A percentile compares a stretch with the other conserved stretches of the same genome.
phyloP scores from a whole-genome alignment of 2,797 vertebrate species.

The Danio jaintianensis region DNA sequence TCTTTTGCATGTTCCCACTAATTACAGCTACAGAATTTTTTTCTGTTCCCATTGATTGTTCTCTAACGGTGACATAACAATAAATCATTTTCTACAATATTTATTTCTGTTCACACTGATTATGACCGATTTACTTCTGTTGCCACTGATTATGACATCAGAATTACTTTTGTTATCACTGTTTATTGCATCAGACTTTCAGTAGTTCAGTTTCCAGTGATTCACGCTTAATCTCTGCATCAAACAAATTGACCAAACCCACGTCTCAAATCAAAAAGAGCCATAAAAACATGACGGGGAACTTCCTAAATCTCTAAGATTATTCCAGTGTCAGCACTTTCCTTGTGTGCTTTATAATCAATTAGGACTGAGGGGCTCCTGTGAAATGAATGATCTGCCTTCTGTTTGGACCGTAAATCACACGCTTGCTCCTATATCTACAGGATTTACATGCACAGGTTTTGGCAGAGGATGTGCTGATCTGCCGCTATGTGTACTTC shows the following conservation, averaged over 20 bases:
- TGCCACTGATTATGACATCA: neutral
- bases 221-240: conserved; percentile 53
- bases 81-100: neutral
- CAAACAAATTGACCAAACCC: conserved; percentile 30
- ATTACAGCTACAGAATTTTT: neutral
- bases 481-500: conserved; percentile 28
- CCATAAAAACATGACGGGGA: conserved; percentile 62
- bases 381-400: conserved; percentile 58
- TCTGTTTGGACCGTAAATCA: conserved; percentile 59
- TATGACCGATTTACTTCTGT: neutral
- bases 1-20: no score
- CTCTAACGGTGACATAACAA: neutral
- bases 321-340: conserved; percentile 62
- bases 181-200: conserved; percentile 3
- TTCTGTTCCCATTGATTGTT: neutral
- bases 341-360: conserved; percentile 54
- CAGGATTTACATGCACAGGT: conserved; percentile 59
- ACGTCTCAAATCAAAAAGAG: conserved; percentile 52
- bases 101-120: neutral
- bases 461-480: conserved; percentile 50
- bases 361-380: conserved; percentile 54
- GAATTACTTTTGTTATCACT: neutral
- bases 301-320: conserved; percentile 58
- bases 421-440: conserved; percentile 54
- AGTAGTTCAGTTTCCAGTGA: conserved; percentile 32